phyloP scores from a whole-genome alignment of 2,113 vertebrate species.

The Clupea harengus region DNA sequence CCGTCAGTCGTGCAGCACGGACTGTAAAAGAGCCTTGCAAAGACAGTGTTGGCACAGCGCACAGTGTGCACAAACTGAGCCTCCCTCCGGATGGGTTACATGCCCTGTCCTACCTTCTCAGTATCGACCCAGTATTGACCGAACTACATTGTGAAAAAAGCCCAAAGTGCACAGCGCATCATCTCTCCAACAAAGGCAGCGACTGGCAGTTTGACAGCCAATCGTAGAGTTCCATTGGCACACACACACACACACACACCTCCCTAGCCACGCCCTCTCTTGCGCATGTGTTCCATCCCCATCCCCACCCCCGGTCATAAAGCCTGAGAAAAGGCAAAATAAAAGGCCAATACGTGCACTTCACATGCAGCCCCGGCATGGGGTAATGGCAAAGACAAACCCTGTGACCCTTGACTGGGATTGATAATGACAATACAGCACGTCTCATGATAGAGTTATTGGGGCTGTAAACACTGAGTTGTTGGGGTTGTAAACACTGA shows the following conservation, averaged over 20 bases:
- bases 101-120: neutral
- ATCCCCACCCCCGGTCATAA: neutral
- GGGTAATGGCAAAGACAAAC: neutral
- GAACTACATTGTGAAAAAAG: neutral
- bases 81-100: neutral
- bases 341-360: neutral
- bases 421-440: neutral
- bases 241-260: conserved; percentile 62
- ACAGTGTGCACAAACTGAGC: no score
- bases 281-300: neutral
- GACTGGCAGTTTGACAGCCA: conserved; percentile 45
- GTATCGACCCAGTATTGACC: neutral
- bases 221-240: conserved; percentile 47
- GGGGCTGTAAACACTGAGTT: no score
- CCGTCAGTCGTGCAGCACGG: no score
- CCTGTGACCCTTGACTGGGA: neutral
- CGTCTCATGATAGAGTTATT: neutral
- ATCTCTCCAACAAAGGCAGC: conserved; percentile 12
- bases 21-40: no score
- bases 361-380: neutral
- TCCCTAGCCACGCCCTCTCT: conserved; percentile 15
- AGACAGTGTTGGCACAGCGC: no score
- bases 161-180: neutral
- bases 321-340: neutral
- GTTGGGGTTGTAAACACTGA: no score